Evolutionary conservation across 2,797 vertebrate species (phyloP).

Genomic region (Anabacerthia variegaticeps): DNA sequence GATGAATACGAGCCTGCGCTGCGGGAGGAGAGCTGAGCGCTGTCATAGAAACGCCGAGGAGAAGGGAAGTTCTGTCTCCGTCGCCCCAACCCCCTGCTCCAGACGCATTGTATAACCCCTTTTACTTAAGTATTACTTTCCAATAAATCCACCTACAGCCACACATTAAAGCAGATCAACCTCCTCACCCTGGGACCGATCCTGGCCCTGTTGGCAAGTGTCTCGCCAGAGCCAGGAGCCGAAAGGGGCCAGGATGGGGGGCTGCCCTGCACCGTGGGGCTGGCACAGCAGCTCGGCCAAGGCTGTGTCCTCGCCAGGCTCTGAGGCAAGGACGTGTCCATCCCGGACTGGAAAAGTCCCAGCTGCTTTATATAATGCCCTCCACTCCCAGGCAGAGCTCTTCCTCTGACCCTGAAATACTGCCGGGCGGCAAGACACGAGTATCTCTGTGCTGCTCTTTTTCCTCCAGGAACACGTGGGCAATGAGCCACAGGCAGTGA

Average conservation of each 20-base stretch:
- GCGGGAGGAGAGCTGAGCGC: neutral
- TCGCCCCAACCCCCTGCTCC: neutral
- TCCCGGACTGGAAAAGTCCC: neutral
- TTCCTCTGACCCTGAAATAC: neutral
- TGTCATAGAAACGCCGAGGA: slow-evolving; percentile 33
- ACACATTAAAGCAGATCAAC: neutral
- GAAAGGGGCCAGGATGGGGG: neutral
- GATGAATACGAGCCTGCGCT: neutral
- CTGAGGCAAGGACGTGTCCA: neutral
- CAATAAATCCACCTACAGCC: slow-evolving; percentile 35
- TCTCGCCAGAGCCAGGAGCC: neutral
- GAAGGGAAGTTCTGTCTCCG: neutral
- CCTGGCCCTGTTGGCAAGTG: neutral
- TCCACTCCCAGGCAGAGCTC: neutral
- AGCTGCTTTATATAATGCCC: neutral
- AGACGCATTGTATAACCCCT: slow-evolving; percentile 24
- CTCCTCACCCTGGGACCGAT: neutral
- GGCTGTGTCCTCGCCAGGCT: neutral
- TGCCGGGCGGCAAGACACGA: neutral
- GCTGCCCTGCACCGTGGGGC: neutral
- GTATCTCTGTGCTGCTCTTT: neutral
- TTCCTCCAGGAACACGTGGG: neutral
- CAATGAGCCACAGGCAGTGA: rapidly evolving
- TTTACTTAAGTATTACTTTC: slow-evolving; percentile 21
- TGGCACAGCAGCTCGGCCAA: neutral